These are phyloP conservation scores for Anoncus sp. DNA, from an alignment of 2,888 invertebrate genomes.

Conservation along the genomic window DNA sequence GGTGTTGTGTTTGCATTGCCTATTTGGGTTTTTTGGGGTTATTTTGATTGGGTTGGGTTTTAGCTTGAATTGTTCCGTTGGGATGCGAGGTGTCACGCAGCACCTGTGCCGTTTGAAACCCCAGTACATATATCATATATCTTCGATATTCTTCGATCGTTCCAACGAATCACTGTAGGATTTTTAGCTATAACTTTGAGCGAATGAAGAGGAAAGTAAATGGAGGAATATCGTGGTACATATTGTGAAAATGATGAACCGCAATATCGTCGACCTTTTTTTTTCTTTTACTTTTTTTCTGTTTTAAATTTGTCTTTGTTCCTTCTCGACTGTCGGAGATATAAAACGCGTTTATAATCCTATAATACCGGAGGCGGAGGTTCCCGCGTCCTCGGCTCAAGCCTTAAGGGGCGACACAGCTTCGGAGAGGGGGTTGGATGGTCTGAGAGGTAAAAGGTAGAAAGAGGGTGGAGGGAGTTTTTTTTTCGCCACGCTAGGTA, in stretches of 20 bases:
- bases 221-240: not conserved
- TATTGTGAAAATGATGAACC: constrained; percentile 26
- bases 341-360: constrained; percentile 66
- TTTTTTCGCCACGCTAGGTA: constrained; percentile 53
- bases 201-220: not conserved
- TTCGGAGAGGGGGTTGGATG: constrained; percentile 28
- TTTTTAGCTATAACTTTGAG: not conserved
- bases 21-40: no score
- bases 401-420: constrained; percentile 30
- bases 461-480: constrained; percentile 39
- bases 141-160: no score
- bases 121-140: no score
- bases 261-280: constrained; percentile 15
- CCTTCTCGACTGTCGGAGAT: constrained; percentile 41
- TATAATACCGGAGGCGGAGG: constrained; percentile 58
- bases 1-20: no score
- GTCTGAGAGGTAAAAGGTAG: constrained; percentile 32
- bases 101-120: no score
- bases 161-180: not conserved
- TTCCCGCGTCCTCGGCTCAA: constrained; percentile 34
- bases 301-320: constrained; percentile 47
- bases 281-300: constrained; percentile 7
- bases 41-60: no score
- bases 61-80: no score
- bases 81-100: no score